Evolutionary conservation across 2,888 invertebrate genomes (phyloP).

Genomic region (Cyclophora albipunctata): DNA sequence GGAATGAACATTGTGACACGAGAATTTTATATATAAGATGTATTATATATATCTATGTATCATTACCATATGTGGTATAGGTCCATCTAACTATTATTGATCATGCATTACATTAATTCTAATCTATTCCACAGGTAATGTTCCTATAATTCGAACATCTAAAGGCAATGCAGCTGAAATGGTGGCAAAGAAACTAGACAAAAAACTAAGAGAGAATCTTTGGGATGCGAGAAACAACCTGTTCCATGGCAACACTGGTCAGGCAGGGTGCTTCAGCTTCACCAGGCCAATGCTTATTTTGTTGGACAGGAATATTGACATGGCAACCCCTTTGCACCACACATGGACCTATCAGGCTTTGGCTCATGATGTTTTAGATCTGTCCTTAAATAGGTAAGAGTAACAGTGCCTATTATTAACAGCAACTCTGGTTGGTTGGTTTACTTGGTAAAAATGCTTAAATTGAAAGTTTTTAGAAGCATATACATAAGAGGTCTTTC

Average conservation of each 20-base stretch:
- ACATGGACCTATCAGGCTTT: constrained; percentile 99
- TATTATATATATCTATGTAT: too few relatives aligned
- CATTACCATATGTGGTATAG: not conserved
- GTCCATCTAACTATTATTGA: too few relatives aligned
- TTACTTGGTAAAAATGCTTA: too few relatives aligned
- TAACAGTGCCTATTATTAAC: constrained; percentile 1
- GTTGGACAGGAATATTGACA: constrained; percentile 94
- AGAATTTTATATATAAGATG: too few relatives aligned
- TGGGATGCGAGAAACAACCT: constrained; percentile 97
- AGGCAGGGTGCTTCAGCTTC: constrained; percentile 87
- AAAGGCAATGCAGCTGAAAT: constrained; percentile 98
- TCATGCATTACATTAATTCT: not conserved
- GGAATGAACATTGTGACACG: too few relatives aligned
- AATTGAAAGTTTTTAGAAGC: too few relatives aligned
- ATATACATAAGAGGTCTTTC: too few relatives aligned
- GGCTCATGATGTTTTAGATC: constrained; percentile 95
- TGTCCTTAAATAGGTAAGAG: constrained; percentile 86
- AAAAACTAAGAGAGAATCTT: constrained; percentile 96
- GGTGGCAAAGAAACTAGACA: constrained; percentile 97
- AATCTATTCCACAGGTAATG: constrained; percentile 73
- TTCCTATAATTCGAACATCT: constrained; percentile 94
- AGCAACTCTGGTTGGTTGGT: too few relatives aligned
- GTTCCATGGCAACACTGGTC: constrained; percentile 89
- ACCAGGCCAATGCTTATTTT: constrained; percentile 94
- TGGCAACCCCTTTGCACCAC: constrained; percentile 98